phyloP scores from a whole-genome alignment of 1,140 invertebrate species.

The Dendrolimus kikuchii region DNA sequence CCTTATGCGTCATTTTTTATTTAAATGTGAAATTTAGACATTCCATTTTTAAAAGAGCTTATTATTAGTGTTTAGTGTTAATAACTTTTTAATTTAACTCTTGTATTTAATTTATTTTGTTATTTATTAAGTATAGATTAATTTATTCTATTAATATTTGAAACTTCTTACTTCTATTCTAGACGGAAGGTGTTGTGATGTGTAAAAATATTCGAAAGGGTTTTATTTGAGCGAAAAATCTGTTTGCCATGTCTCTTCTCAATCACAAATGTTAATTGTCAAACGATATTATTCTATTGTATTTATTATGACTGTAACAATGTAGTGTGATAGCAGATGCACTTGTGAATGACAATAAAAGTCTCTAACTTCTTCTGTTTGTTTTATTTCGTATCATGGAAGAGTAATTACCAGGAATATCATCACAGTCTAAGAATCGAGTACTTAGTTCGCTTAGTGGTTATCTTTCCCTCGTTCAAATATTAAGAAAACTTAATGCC shows the following conservation, averaged over 20 bases:
- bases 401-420: too few relatives aligned
- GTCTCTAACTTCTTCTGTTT: conserved; percentile 29
- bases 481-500: too few relatives aligned
- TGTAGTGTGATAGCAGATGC: conserved; percentile 43
- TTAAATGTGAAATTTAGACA: conserved; percentile 15
- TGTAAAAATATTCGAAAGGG: too few relatives aligned
- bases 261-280: not conserved
- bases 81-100: conserved; percentile 18
- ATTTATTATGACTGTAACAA: conserved; percentile 1
- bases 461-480: too few relatives aligned
- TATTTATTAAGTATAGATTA: not conserved
- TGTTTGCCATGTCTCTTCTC: not conserved
- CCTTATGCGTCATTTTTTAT: too few relatives aligned
- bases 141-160: conserved; percentile 14
- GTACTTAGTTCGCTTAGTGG: too few relatives aligned
- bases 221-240: too few relatives aligned
- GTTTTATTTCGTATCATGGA: conserved; percentile 13
- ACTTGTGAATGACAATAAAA: conserved; percentile 69
- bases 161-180: not conserved
- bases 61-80: conserved; percentile 21
- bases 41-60: conserved; percentile 29
- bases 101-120: conserved; percentile 18
- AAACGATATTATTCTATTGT: not conserved
- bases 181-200: too few relatives aligned
- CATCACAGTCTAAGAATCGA: too few relatives aligned